Percentiles rank a stretch among this genome's conserved stretches.
phyloP scores from a whole-genome alignment of 2,113 vertebrate genomes.

The Genyomyrus donnyi region DNA sequence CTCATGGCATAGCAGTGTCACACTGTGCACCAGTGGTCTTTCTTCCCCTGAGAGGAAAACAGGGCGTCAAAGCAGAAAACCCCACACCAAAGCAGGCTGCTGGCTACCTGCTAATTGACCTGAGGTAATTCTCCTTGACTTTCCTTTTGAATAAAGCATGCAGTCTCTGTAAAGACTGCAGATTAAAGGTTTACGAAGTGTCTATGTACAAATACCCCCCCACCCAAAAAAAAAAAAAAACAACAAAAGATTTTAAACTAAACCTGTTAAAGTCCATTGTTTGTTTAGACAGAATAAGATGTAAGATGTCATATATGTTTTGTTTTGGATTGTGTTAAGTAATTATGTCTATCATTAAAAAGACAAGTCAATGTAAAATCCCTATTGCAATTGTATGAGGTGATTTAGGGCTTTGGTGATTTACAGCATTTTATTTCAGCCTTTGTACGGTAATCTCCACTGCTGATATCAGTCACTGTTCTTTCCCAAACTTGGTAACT shows the following conservation, averaged over 20 bases:
- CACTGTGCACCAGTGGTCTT: not conserved
- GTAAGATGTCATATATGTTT: not conserved
- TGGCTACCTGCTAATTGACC: conserved; percentile 36
- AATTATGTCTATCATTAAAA: not conserved
- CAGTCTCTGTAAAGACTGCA: conserved; percentile 32
- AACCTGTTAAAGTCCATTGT: not conserved
- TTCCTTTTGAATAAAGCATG: conserved; percentile 40
- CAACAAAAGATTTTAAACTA: not conserved
- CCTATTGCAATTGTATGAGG: not conserved
- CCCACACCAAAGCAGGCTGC: conserved; percentile 31
- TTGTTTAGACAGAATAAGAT: not conserved
- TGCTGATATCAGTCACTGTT: not conserved
- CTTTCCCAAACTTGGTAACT: not conserved
- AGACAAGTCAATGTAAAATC: not conserved
- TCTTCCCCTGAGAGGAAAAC: conserved; percentile 50
- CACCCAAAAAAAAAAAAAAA: not conserved
- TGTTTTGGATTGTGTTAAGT: not conserved
- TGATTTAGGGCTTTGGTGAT: not conserved
- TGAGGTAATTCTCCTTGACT: conserved; percentile 32
- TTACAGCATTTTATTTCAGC: not conserved
- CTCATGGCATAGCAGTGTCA: not conserved
- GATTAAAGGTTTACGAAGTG: not conserved
- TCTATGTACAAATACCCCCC: too few species aligned
- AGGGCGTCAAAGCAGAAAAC: conserved; percentile 31
- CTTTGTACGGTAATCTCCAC: not conserved